Percentiles rank a stretch among this genome's conserved stretches.
phyloP scores from a whole-genome alignment of 2,113 vertebrate species.

The Beaufortia kweichowensis region DNA sequence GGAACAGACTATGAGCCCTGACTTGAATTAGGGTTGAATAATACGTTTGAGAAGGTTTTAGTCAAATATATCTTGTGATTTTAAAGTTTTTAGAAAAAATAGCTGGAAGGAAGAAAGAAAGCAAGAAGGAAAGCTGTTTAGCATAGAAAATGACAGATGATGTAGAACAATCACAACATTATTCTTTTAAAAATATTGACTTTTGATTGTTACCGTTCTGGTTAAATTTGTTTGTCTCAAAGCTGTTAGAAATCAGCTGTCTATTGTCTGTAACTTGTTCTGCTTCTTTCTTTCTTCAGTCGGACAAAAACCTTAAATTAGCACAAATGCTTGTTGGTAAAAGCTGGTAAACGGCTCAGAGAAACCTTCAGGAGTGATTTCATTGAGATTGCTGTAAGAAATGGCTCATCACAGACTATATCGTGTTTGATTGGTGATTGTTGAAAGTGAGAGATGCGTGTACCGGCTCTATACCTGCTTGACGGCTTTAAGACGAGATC shows the following conservation, averaged over 20 bases:
- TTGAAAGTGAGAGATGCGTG: neutral
- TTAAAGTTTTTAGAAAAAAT: no score
- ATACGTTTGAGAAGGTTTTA: no score
- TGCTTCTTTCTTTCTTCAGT: neutral
- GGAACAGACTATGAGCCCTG: no score
- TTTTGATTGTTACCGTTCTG: no score
- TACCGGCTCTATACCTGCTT: neutral
- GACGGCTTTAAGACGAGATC: neutral
- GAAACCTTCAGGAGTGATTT: neutral
- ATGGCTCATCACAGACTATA: neutral
- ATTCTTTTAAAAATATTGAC: no score
- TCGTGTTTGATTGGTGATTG: neutral
- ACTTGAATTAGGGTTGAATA: no score
- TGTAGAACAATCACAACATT: no score
- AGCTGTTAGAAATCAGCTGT: conserved; percentile 16
- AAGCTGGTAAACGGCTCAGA: neutral
- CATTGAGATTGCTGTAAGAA: neutral
- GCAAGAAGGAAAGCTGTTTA: no score
- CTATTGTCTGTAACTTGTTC: neutral
- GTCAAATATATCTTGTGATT: no score
- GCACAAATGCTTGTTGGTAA: neutral
- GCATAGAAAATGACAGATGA: no score
- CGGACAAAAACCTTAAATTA: neutral
- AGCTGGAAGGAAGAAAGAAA: no score
- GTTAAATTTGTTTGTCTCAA: neutral